A percentile compares a stretch with the other conserved stretches of the same genome.
Evolutionary conservation across 2,113 vertebrate species (phyloP).

Genomic region (Myrmophylax atrothorax): DNA sequence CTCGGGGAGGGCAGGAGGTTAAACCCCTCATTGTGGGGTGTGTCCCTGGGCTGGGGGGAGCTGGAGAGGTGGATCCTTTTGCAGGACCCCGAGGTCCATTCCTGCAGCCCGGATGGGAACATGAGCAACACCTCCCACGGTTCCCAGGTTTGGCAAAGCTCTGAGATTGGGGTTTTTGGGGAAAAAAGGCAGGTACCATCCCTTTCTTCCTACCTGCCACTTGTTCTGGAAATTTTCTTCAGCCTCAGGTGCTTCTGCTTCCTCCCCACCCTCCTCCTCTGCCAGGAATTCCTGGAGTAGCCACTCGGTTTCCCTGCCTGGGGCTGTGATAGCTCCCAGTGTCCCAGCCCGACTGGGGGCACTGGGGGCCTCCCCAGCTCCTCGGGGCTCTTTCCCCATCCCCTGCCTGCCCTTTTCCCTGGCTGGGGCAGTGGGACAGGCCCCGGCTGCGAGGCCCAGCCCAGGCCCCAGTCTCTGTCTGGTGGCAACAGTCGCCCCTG

Average conservation of each 20-base stretch:
- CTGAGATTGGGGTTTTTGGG: neutral
- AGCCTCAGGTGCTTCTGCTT: neutral
- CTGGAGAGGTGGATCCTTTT: neutral
- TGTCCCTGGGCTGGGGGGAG: neutral
- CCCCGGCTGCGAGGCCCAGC: too few relatives aligned
- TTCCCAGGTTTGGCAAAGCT: neutral
- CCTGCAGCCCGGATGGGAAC: neutral
- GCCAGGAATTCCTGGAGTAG: neutral
- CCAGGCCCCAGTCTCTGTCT: too few relatives aligned
- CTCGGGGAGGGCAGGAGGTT: neutral
- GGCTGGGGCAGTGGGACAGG: too few relatives aligned
- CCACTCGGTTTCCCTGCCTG: neutral
- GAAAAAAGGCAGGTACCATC: fast-evolving
- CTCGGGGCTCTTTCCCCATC: neutral
- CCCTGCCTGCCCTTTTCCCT: neutral
- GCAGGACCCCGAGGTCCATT: neutral
- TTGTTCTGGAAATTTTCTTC: neutral
- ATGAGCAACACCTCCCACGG: fast-evolving
- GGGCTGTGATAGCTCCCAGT: neutral
- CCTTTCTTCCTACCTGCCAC: neutral
- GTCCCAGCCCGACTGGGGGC: neutral
- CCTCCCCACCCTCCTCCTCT: neutral
- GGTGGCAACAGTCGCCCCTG: too few relatives aligned
- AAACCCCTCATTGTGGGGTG: fast-evolving
- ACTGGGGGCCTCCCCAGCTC: neutral